A percentile compares a stretch with the other conserved stretches of the same genome.
Conservation (phyloP, 1,140 invertebrate genomes). For the Triops cancriformis region DNA sequence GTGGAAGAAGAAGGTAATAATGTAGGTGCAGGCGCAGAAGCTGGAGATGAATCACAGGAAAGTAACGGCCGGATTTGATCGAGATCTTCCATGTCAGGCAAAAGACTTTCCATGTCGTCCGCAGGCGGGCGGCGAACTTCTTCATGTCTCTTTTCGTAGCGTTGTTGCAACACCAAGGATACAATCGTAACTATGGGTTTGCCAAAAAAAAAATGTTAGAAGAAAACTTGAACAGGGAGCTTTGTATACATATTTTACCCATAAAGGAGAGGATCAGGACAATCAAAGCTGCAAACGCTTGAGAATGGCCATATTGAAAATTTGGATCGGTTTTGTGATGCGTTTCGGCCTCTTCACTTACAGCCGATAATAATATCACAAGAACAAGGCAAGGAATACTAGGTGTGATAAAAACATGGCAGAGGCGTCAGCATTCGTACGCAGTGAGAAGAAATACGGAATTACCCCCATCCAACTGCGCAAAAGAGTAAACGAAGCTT, state of each 20-base stretch:
- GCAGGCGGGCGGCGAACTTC: constrained; percentile 41
- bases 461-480: constrained; percentile 66
- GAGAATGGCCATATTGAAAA: constrained; percentile 66
- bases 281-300: constrained; percentile 57
- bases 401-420: constrained; percentile 30
- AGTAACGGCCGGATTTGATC: not conserved
- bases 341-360: constrained; percentile 40
- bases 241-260: constrained; percentile 39
- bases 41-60: not conserved
- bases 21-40: not conserved
- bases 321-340: constrained; percentile 58
- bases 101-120: constrained; percentile 17
- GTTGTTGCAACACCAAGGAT: constrained; percentile 63
- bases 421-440: not conserved
- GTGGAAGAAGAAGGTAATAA: not conserved
- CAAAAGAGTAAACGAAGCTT: constrained; percentile 60
- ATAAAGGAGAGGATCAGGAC: constrained; percentile 58
- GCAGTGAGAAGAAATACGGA: not conserved
- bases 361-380: constrained; percentile 46
- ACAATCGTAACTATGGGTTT: constrained; percentile 55
- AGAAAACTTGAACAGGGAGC: constrained; percentile 21
- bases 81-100: constrained; percentile 9
- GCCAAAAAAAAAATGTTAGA: constrained; percentile 26
- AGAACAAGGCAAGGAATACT: constrained; percentile 49
- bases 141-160: constrained; percentile 49